Percentiles rank a stretch among this genome's conserved stretches.
These are phyloP conservation scores for Caenorhabditis macrosperma DNA, from an alignment of 2,888 invertebrate genomes.

Conservation along the genomic window DNA sequence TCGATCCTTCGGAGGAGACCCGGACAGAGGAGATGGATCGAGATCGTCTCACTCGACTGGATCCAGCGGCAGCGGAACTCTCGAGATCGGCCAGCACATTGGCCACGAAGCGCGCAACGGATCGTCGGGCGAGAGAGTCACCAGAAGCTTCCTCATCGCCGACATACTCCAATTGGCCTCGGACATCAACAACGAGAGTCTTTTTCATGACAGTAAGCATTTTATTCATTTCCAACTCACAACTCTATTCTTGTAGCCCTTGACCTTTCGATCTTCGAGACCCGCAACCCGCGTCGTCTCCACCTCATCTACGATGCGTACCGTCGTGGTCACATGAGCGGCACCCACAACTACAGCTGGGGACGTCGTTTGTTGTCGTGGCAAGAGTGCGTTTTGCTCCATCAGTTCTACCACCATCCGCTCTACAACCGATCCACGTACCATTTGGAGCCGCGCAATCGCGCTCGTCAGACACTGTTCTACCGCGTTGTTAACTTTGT, in stretches of 20 bases:
- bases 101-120: constrained; percentile 9
- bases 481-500: constrained; percentile 12
- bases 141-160: constrained; percentile 35
- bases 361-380: neutral
- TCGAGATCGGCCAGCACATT: constrained; percentile 20
- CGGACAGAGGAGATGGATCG: constrained; percentile 3
- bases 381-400: neutral
- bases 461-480: neutral
- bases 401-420: constrained; percentile 12
- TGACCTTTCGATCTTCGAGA: constrained; percentile 14
- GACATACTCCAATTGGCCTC: constrained; percentile 38
- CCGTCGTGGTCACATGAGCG: neutral
- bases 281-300: neutral
- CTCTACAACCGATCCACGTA: neutral
- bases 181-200: constrained; percentile 1
- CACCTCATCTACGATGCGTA: neutral
- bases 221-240: neutral
- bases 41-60: constrained; percentile 22
- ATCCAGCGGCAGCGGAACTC: constrained; percentile 29
- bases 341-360: neutral
- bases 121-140: neutral
- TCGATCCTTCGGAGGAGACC: neutral
- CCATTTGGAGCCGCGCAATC: neutral
- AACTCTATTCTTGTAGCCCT: constrained; percentile 8
- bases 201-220: constrained; percentile 17